phyloP scores from a whole-genome alignment of 2,797 vertebrate species.

The Lithobates sylvaticus region DNA sequence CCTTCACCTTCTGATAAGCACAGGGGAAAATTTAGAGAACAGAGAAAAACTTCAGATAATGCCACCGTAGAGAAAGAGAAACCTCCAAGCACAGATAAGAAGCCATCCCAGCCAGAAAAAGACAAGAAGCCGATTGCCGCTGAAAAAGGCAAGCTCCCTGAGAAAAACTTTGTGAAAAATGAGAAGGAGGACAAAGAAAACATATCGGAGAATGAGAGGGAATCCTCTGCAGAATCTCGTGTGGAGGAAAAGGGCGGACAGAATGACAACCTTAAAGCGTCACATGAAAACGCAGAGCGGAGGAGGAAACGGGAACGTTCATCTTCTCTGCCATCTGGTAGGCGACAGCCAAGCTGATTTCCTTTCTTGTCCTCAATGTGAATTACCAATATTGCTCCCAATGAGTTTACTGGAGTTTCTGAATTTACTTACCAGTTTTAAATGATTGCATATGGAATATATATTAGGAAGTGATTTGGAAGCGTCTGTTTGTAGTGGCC shows the following conservation, averaged over 20 bases:
- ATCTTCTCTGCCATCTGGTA: conserved; percentile 74
- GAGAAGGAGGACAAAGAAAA: conserved; percentile 85
- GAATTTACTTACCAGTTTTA: too few species aligned
- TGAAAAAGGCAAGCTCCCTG: conserved; percentile 77
- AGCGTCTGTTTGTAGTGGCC: too few species aligned
- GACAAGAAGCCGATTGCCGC: conserved; percentile 75
- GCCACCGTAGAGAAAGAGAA: conserved; percentile 80
- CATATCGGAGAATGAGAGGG: conserved; percentile 83
- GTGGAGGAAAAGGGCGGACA: conserved; percentile 76
- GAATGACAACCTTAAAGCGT: conserved; percentile 76
- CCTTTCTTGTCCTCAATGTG: too few species aligned
- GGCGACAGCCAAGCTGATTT: conserved; percentile 49
- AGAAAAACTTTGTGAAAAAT: conserved; percentile 78
- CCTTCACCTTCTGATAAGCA: conserved; percentile 78
- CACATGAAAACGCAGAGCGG: conserved; percentile 76
- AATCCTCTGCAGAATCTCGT: conserved; percentile 77
- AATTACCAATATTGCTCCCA: too few species aligned
- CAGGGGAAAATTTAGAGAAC: conserved; percentile 80
- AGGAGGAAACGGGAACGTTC: conserved; percentile 78
- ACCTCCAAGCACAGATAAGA: conserved; percentile 75
- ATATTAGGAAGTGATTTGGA: too few species aligned
- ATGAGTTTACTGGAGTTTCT: too few species aligned
- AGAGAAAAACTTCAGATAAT: conserved; percentile 77
- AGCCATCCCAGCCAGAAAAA: conserved; percentile 74
- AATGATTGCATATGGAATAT: too few species aligned